Evolutionary conservation across 2,113 vertebrate species (phyloP).

Genomic region (Hypanus sabinus): DNA sequence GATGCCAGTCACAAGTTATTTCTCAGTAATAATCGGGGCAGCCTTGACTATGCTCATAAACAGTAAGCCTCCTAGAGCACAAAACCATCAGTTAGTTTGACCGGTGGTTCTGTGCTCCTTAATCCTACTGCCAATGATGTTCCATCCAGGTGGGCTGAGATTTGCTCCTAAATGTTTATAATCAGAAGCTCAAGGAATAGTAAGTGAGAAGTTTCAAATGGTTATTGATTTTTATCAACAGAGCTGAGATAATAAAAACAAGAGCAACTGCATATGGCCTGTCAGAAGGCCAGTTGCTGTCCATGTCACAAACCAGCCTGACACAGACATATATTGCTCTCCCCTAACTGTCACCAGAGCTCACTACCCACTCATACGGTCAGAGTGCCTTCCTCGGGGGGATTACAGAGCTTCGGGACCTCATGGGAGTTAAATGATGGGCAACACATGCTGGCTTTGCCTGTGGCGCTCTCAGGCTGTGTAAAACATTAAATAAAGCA

Average conservation of each 20-base stretch:
- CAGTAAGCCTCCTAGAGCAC: background rate
- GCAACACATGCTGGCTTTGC: no score
- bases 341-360: no score
- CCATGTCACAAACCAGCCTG: no score
- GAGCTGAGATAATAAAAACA: background rate
- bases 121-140: background rate
- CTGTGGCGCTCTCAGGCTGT: no score
- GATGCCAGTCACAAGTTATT: background rate
- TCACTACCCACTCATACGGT: no score
- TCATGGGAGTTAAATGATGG: no score
- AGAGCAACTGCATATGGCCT: no score
- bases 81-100: background rate
- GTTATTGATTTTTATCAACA: constrained; percentile 4
- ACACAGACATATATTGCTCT: no score
- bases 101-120: background rate
- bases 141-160: background rate
- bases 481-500: no score
- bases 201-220: background rate
- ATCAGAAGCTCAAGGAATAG: background rate
- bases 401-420: no score
- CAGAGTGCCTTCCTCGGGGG: no score
- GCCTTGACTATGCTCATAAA: background rate
- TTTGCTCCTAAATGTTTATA: background rate
- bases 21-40: background rate
- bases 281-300: no score